These are phyloP conservation scores for Cyanoramphus novaezelandiae DNA, from an alignment of 2,113 vertebrate genomes.

Conservation along the genomic window DNA sequence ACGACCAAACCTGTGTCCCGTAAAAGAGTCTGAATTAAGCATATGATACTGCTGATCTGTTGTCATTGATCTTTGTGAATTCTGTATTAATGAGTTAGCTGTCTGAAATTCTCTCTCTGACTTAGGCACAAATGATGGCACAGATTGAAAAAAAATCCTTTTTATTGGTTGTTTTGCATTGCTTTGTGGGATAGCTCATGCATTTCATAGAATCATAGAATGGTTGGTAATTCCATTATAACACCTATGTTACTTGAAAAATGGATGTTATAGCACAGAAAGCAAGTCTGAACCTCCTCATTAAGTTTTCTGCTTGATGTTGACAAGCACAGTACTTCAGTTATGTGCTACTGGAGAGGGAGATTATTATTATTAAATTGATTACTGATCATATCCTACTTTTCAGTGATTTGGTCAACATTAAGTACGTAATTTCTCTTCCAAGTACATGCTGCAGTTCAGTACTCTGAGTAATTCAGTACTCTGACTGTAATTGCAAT, in stretches of 20 bases:
- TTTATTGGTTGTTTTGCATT: background rate
- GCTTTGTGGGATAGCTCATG: background rate
- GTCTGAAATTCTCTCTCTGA: background rate
- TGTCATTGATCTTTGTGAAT: background rate
- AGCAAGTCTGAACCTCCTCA: background rate
- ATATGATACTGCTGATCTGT: background rate
- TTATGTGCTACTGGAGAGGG: background rate
- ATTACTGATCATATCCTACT: background rate
- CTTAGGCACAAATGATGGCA: background rate
- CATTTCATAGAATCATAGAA: background rate
- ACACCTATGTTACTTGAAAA: background rate
- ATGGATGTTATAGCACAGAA: background rate
- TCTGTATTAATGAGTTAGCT: background rate
- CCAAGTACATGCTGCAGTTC: background rate
- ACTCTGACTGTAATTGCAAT: background rate
- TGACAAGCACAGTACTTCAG: background rate
- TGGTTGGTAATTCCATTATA: background rate
- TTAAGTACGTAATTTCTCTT: background rate
- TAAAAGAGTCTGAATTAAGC: background rate
- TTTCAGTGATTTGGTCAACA: background rate
- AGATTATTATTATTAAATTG: background rate
- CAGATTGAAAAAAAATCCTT: background rate
- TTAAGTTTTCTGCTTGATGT: background rate
- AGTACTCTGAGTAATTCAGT: background rate
- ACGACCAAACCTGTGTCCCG: background rate